phyloP scores from a whole-genome alignment of 2,888 invertebrate species.

The Ichneumoninae sp. region DNA sequence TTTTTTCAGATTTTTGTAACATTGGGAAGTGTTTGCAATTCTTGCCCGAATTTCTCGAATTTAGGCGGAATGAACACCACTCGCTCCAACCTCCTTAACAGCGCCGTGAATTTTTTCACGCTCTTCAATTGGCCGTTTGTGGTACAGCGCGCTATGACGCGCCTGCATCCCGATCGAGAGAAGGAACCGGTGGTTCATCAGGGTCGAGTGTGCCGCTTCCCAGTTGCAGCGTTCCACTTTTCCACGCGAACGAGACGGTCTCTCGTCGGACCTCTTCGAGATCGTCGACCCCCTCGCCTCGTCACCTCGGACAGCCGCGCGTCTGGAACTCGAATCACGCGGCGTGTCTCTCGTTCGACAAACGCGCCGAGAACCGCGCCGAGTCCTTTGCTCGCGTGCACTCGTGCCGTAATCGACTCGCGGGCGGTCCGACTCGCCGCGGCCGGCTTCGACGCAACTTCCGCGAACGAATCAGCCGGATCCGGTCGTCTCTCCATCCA shows the following conservation, averaged over 20 bases:
- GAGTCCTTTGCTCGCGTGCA: constrained; percentile 30
- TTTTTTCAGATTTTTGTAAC: no score
- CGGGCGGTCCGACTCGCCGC: constrained; percentile 11
- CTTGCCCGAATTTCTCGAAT: no score
- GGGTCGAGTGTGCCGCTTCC: constrained; percentile 4
- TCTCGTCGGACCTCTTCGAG: constrained; percentile 28
- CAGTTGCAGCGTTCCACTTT: constrained; percentile 52
- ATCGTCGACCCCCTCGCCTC: constrained; percentile 57
- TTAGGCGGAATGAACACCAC: no score
- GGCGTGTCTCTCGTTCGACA: constrained; percentile 45
- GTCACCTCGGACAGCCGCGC: constrained; percentile 33
- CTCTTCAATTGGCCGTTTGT: no score
- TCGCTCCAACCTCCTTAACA: no score
- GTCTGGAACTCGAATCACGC: constrained; percentile 55
- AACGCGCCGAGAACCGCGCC: constrained; percentile 54
- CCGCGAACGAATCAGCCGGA: constrained; percentile 16
- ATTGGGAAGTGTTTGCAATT: no score
- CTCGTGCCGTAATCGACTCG: constrained; percentile 44
- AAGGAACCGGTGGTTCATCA: not conserved
- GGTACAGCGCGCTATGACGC: no score
- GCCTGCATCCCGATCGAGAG: no score
- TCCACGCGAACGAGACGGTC: constrained; percentile 21
- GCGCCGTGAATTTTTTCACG: no score
- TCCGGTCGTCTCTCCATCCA: not conserved
- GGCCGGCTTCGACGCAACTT: constrained; percentile 24